Base-by-base conservation (phyloP, 2,113 vertebrate species). In the Recurvirostra avosetta region DNA sequence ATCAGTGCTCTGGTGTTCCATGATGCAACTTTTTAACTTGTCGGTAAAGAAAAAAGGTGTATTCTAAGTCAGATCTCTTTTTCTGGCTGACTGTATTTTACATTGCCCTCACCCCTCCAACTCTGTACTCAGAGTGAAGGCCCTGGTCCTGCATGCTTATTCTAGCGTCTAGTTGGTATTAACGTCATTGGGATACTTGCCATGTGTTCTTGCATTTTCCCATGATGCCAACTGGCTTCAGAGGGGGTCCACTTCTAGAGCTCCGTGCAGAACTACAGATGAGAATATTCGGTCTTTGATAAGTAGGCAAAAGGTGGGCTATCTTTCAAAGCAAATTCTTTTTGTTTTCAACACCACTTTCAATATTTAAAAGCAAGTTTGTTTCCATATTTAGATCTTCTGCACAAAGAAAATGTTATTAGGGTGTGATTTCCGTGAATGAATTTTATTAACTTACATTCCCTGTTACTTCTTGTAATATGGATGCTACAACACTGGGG, bases 71-170 rank as follows among this genome's bases (percentile, higher is more conserved):
- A 11, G 23, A 4, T 50, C 5, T 78, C 16, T 68, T 65, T 56
- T 45, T 50, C 38, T 73, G 34, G 11, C 18, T 65, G 74, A 6
- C 23, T 78, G 22, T 56, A 4, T 45, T 56, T 72, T 29, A 16
- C 10, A 1, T 45, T 66, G 66, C 32, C 45, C 12, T 19, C n/a
- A 29, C 10, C 20, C 5, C 38, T 62, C 12, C 8, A 8, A 30
- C 45, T 40, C 59, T 1, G 0, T 27, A 63, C 68, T 47, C 34
- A 30, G 29, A 30, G 7, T 9, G 12, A 34, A 49, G 62, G 16
- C 36, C 49, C 27, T 0, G 0, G 32, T 45, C 34, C 21, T 3
- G 2, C 34, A 9, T 0, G 0, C 17, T 34, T 49, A 2, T 6
- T 61, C 11, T 19, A 8, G 43, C 18, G 5, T 25, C 53, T 43